Evolutionary conservation across 2,797 vertebrate genomes (phyloP).

Genomic region (Adelosebastes latens): DNA sequence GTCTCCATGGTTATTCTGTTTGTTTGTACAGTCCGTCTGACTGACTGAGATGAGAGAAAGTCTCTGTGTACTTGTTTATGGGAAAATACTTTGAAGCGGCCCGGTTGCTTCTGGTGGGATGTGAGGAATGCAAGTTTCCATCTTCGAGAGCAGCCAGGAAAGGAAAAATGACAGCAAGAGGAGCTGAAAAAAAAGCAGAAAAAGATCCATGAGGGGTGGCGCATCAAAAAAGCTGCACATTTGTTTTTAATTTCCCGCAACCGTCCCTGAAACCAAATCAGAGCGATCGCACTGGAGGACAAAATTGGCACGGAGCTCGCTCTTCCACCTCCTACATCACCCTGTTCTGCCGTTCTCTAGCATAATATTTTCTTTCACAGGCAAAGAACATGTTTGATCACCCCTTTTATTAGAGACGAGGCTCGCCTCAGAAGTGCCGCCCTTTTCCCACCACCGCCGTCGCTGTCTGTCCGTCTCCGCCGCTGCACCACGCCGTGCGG

Average conservation of each 20-base stretch:
- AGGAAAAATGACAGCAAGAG: slow-evolving; percentile 10
- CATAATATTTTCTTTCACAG: slow-evolving; percentile 78
- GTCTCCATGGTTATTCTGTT: slow-evolving; percentile 45
- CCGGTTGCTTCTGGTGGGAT: slow-evolving; percentile 38
- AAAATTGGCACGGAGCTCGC: slow-evolving; percentile 52
- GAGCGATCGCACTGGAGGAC: slow-evolving; percentile 50
- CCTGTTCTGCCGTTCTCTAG: slow-evolving; percentile 34
- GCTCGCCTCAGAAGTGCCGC: slow-evolving; percentile 57
- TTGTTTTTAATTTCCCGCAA: slow-evolving; percentile 79
- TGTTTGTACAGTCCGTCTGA: slow-evolving; percentile 30
- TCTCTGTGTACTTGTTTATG: slow-evolving; percentile 54
- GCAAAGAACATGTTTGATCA: slow-evolving; percentile 75
- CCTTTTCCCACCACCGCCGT: slow-evolving; percentile 48
- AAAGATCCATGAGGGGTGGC: slow-evolving; percentile 35
- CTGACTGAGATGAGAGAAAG: slow-evolving; percentile 40
- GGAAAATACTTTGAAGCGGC: slow-evolving; percentile 26
- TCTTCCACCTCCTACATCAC: slow-evolving; percentile 39
- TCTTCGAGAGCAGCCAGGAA: slow-evolving; percentile 46
- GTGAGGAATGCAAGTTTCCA: slow-evolving; percentile 60
- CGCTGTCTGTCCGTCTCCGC: slow-evolving; percentile 36
- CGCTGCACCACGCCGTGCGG: slow-evolving; percentile 17
- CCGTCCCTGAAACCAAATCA: slow-evolving; percentile 68
- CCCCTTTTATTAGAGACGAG: slow-evolving; percentile 67
- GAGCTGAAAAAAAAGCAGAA: neutral
- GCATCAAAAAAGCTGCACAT: slow-evolving; percentile 75